phyloP scores from a whole-genome alignment of 2,888 invertebrate genomes.

The Endomychus coccineus region DNA sequence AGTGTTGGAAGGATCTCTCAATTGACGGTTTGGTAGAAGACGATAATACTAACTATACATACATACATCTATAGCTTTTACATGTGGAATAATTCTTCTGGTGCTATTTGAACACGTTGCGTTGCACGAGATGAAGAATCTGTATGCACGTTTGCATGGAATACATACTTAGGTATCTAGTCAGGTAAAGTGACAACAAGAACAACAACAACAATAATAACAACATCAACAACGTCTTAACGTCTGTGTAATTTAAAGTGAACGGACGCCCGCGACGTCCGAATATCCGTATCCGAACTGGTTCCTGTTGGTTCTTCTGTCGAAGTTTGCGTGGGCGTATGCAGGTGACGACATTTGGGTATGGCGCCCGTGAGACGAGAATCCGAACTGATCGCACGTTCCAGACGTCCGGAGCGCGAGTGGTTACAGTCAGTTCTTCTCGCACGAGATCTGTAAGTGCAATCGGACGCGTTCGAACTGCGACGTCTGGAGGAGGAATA shows the following conservation, averaged over 20 bases:
- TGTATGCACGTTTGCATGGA: too few relatives aligned
- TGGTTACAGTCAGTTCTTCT: constrained; percentile 34
- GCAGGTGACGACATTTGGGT: constrained; percentile 20
- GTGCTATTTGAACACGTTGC: too few relatives aligned
- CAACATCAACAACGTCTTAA: too few relatives aligned
- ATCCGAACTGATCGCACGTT: constrained; percentile 40
- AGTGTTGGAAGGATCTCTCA: too few relatives aligned
- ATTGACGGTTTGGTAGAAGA: too few relatives aligned
- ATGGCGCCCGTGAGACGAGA: constrained; percentile 37
- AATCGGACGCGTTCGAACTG: constrained; percentile 44
- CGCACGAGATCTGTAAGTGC: constrained; percentile 34
- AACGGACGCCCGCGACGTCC: constrained; percentile 26
- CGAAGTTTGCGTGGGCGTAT: constrained; percentile 30
- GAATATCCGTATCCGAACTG: constrained; percentile 36
- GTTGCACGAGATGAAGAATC: too few relatives aligned
- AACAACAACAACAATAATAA: too few relatives aligned
- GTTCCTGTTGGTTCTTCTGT: constrained; percentile 33
- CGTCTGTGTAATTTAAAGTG: constrained; percentile 22
- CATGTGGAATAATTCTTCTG: too few relatives aligned
- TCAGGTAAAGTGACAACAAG: too few relatives aligned
- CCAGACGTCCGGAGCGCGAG: constrained; percentile 33
- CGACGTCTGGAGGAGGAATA: constrained; percentile 32
- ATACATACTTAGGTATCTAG: too few relatives aligned
- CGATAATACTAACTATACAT: too few relatives aligned
- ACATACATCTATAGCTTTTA: too few relatives aligned